Evolutionary conservation across 2,113 vertebrate genomes (phyloP), one percentile per base, ranked within the genome.

Genomic region (Plecotus auritus): DNA sequence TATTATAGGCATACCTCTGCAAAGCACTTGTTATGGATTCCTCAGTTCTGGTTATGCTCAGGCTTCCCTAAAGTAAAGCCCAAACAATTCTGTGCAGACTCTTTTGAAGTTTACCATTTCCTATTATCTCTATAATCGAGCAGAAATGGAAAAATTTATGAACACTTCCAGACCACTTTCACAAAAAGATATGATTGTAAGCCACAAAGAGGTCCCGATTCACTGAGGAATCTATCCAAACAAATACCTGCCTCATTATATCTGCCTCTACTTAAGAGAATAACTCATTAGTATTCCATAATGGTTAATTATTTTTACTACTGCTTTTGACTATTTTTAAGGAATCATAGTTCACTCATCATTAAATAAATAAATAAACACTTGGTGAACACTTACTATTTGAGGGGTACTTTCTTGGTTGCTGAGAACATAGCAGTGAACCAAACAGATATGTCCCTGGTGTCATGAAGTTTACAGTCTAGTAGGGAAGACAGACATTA

Each of bases 281-380:
- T 94, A 94, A 95, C 32, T 95, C 93, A 94, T 91, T 18, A 83
- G 30, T 10, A 94, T 88, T 78, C 51, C 49, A 93, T 64, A 64
- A 78, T 20, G 20, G 23, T 84, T 93, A 90, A 92, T 72, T 92
- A 64, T 86, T 95, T 85, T 88, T 73, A 67, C 40, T 84, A 88
- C 56, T 92, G 77, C 76, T 92, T 94, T 88, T 89, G 80, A 77
- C 28, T 88, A 78, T 94, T 93, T 97, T 37, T 56, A 95, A 93
- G 66, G 22, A 77, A 54, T 20, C 64, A 80, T 85, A 66, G 72
- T 72, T 85, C 64, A 73, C 32, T 87, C 69, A 91, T 59, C 32
- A 85, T 88, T 91, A 91, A 87, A 76, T 80, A 3, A 88, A 88
- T 72, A 56, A 90, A 88, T 77, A 81, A 56, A 90, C 17, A 86